phyloP scores from a whole-genome alignment of 2,888 invertebrate species.

The Pseudococcus viburni region DNA sequence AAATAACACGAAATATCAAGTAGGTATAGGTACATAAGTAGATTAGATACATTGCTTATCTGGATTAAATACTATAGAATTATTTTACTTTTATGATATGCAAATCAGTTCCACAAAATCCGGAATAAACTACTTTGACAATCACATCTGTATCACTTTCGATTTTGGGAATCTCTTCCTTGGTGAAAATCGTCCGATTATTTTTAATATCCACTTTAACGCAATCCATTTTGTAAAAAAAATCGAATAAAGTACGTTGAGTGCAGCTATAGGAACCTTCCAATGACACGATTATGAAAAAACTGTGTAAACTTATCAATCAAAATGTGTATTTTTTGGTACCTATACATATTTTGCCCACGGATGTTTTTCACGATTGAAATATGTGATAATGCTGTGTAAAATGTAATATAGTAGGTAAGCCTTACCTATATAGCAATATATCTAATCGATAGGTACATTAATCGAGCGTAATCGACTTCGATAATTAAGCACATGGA shows the following conservation, averaged over 20 bases:
- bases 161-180: conserved; percentile 74
- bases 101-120: conserved; percentile 82
- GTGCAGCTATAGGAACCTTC: background rate
- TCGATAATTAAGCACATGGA: background rate
- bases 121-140: conserved; percentile 77
- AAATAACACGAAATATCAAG: background rate
- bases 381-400: background rate
- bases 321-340: background rate
- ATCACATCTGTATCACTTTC: conserved; percentile 77
- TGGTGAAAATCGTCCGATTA: conserved; percentile 65
- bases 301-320: background rate
- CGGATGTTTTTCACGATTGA: background rate
- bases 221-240: conserved; percentile 28
- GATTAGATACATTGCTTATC: no score
- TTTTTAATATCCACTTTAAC: conserved; percentile 44
- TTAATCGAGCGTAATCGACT: background rate
- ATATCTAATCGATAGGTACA: background rate
- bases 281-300: background rate
- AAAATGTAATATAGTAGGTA: background rate
- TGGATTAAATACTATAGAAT: no score
- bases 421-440: background rate
- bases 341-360: background rate
- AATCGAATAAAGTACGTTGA: background rate
- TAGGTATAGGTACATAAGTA: no score
- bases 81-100: conserved; percentile 78